Evolutionary conservation across 2,888 invertebrate species (phyloP).

Genomic region (Cordilura impudica): DNA sequence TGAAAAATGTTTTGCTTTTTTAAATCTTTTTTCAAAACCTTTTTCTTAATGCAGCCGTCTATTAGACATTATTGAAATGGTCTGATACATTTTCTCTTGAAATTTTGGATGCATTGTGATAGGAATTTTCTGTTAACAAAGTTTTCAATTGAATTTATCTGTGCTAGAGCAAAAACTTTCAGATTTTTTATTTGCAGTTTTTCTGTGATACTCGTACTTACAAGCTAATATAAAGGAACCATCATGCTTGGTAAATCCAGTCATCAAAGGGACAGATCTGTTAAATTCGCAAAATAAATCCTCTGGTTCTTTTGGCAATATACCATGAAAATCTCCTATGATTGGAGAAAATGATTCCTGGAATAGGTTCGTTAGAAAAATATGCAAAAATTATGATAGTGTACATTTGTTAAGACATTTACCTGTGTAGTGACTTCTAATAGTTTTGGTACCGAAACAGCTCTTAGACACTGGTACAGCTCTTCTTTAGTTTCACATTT

Average conservation of each 20-base stretch:
- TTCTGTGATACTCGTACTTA: constrained; percentile 70
- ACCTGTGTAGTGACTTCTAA: constrained; percentile 62
- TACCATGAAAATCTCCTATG: constrained; percentile 67
- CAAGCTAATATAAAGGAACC: constrained; percentile 78
- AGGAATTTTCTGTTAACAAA: no score
- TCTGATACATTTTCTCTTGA: no score
- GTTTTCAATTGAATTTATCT: no score
- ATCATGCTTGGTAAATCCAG: constrained; percentile 79
- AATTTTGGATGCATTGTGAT: no score
- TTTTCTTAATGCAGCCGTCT: no score
- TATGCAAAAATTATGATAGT: neutral
- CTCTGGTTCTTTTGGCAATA: constrained; percentile 68
- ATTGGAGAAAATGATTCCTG: constrained; percentile 69
- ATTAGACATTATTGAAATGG: no score
- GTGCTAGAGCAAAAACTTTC: no score
- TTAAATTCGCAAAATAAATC: constrained; percentile 67
- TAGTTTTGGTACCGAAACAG: constrained; percentile 68
- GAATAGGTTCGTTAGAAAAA: constrained; percentile 2
- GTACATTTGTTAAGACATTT: constrained; percentile 18
- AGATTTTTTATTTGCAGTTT: no score
- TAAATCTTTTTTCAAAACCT: no score
- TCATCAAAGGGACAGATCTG: constrained; percentile 74
- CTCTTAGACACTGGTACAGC: constrained; percentile 71
- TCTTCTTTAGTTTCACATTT: constrained; percentile 61
- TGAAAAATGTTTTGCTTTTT: no score